Evolutionary conservation across 2,797 vertebrate species (phyloP), one percentile per base, ranked within the genome.

Genomic region (Hypotaenidia okinawae): DNA sequence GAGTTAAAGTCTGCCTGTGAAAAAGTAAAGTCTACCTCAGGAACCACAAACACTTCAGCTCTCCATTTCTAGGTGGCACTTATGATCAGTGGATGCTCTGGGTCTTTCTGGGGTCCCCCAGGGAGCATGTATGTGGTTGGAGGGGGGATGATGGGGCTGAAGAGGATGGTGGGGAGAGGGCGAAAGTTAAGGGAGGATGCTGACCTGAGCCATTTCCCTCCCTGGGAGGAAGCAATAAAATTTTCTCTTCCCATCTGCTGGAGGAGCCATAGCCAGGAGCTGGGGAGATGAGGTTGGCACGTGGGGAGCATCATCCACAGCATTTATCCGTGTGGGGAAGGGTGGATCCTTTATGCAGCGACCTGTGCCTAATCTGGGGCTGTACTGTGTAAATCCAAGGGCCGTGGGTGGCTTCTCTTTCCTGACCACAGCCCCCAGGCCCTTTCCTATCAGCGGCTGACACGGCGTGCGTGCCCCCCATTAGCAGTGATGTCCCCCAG

Each of bases 371-470:
- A 13, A 2, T 37, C 72, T 23, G 23, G 61, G 59, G 78, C 91
- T 79, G 3, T n/a, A 4, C 57, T 55, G 30, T 74, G 73, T 49
- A 49, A 79, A 79, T 6, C 63, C 33, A 43, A 16, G 24, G 47
- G 2, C 78, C 74, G n/a, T 3, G 15, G 51, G 28, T 76, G 70
- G 74, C 93, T 86, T 80, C 77, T 39, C 59, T 87, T 72, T 72
- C 37, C 75, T 54, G 18, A 22, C 41, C 69, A 11, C 85, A 54
- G 69, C 73, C 64, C 64, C 43, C 74, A 6, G 24, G 21, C 83
- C 16, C 63, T 47, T 72, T 52, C 58, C 77, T 45, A 0, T 43
- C 2, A 0, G 68, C 0, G 0, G 27, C 89, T 90, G 83, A 22
- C 81, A 88, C 7, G 61, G 19, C 33, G 45, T 19, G 47, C n/a